Evolutionary conservation across 2,797 vertebrate genomes (phyloP).

Genomic region (Caiman crocodilus): DNA sequence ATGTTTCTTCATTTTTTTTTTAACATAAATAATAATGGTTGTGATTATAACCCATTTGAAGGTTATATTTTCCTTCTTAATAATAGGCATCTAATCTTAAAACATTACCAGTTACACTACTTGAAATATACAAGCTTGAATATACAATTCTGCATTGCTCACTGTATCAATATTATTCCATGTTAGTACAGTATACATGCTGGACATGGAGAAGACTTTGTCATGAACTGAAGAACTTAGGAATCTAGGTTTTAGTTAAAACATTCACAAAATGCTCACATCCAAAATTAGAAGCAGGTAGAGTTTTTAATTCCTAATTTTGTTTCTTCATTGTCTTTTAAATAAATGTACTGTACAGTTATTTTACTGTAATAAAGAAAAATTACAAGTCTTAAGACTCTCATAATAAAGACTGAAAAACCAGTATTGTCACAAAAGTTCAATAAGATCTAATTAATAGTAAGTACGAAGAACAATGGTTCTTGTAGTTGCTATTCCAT

Average conservation of each 20-base stretch:
- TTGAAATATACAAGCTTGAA: background rate
- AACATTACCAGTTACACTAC: background rate
- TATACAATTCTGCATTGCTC: constrained; percentile 19
- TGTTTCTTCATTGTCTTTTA: background rate
- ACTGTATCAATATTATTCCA: background rate
- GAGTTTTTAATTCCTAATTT: background rate
- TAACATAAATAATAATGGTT: constrained; percentile 1
- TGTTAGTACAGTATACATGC: background rate
- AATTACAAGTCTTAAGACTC: background rate
- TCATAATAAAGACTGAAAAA: background rate
- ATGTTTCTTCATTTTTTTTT: constrained; percentile 17
- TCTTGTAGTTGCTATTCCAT: too few relatives aligned
- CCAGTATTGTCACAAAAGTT: background rate
- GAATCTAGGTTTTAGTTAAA: background rate
- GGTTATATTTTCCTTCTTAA: constrained; percentile 18
- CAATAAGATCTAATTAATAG: background rate
- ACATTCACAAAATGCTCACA: background rate
- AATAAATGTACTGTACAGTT: background rate
- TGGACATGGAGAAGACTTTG: background rate
- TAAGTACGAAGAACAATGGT: too few relatives aligned
- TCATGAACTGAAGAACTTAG: background rate
- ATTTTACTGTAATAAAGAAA: background rate
- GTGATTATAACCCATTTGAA: background rate
- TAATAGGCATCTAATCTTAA: background rate
- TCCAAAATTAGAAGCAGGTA: background rate